Base-by-base conservation (phyloP, 2,888 invertebrate species). In the Drosophila niveifrons region DNA sequence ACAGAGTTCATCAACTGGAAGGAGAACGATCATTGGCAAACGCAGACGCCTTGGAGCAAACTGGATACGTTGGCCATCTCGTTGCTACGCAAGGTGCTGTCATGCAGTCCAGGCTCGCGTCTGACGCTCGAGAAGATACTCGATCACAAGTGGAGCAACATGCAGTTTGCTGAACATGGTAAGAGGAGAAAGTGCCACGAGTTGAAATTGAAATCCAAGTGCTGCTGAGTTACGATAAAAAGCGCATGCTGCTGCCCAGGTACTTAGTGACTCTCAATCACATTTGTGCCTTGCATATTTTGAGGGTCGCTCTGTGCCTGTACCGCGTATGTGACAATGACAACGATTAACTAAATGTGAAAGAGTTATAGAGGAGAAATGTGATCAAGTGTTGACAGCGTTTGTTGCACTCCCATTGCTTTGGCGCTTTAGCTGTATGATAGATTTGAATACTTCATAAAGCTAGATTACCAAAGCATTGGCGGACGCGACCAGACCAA, bases 401-500 rank as follows among this genome's bases (percentile, higher is more conserved):
- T 11, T 17, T 44, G 57, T 63, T 93, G 92, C 92, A 92, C 91
- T 93, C 93, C 93, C 95, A 94, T 93, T 94, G 93, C 97, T 97
- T 97, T 97, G 97, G 96, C 95, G 95, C 95, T 96, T 95, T 96
- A 96, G 96, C 96, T 96, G 95, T 95, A 95, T 96, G 96, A 96
- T 95, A 94, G 94, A 92, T 93, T 90, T 93, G 91, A 93, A 91
- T 93, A 93, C 94, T 94, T 96, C 96, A 96, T 97, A 96, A 96
- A 97, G 97, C 96, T 97, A 96, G 96, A 96, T 96, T 96, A 96
- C 97, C 97, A 97, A 96, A 96, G 96, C 96, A 96, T 93, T 94
- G 94, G 94, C 92, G 92, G 91, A 89, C 47, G 36, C n/a, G 36
- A 11, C 36, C 3, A n/a, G 36, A 11, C 88, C 84, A 71, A 82